Evolutionary conservation across 2,113 vertebrate genomes (phyloP), one percentile per base, ranked within the genome.

Genomic region (Tupaia tana): DNA sequence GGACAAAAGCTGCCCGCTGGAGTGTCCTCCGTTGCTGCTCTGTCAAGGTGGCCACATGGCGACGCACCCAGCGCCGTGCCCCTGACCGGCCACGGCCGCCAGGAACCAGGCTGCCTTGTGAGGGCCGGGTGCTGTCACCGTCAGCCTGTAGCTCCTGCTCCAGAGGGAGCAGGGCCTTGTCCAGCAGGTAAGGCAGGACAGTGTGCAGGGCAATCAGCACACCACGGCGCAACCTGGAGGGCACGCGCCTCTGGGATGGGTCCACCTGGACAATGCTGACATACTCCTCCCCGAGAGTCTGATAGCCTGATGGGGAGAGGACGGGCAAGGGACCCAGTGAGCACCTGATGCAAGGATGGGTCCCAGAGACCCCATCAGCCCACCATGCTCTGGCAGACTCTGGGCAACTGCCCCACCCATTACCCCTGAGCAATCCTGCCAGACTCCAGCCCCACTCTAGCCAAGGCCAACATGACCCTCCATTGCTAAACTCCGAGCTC

Each of bases 221-320:
- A 0, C 98, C 97, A 0, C 99, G 98, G 16, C 98, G 98, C 52
- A 95, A 74, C 52, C 83, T 19, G 0, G 99, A 99, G 14, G 99
- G 99, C 59, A 99, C 98, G 1, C 75, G 98, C 3, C 93, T 98
- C 94, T 93, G 97, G 19, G 98, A 98, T 0, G 99, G 98, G 96
- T 99, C 99, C 20, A 99, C 99, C 97, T 99, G 99, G 25, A 99
- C 54, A 9, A 99, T 97, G 92, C 97, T 98, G 4, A 99, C 99
- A 0, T 99, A 99, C 92, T 99, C 99, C 88, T 99, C 99, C 0
- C 99, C 99, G 29, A 99, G 99, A 0, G 99, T 99, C 97, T 99
- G 99, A 94, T 99, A 99, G 87, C 99, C 99, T 99, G 82, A 4
- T 34, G 15, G 71, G 61, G 10, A 1, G 16, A 31, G 67, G 74